phyloP scores from a whole-genome alignment of 2,113 vertebrate species.

The Bagarius yarrelli region DNA sequence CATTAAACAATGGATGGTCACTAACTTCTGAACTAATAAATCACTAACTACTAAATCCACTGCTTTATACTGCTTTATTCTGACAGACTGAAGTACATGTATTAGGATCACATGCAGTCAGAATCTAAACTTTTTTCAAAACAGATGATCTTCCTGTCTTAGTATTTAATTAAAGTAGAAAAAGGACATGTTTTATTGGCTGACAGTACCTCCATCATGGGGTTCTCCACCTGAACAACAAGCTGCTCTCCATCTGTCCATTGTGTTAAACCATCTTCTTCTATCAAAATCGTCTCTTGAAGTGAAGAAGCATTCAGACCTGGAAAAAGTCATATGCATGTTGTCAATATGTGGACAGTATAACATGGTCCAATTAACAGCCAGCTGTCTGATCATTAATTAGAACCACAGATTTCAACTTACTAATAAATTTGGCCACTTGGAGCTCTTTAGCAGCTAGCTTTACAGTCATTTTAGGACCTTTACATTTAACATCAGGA shows the following conservation, averaged over 20 bases:
- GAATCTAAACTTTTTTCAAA: too few relatives aligned
- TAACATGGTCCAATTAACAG: not conserved
- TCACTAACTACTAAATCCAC: too few relatives aligned
- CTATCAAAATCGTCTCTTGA: too few relatives aligned
- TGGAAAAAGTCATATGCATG: not conserved
- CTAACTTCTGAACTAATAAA: too few relatives aligned
- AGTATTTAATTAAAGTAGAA: not conserved
- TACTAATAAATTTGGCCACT: too few relatives aligned
- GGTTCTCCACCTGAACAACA: not conserved
- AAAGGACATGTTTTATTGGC: not conserved
- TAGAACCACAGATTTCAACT: constrained; percentile 6
- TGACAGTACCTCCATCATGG: too few relatives aligned
- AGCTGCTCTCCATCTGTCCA: not conserved
- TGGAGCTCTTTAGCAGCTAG: constrained; percentile 13
- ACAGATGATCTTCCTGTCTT: too few relatives aligned
- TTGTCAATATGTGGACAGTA: not conserved
- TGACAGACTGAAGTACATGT: too few relatives aligned
- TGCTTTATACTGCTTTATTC: too few relatives aligned
- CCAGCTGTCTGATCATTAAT: not conserved
- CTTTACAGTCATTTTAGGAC: not conserved
- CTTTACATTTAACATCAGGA: constrained; percentile 7
- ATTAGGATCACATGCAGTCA: too few relatives aligned
- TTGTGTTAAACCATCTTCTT: not conserved
- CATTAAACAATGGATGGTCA: too few relatives aligned
- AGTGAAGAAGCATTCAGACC: not conserved